Evolutionary conservation across 2,888 invertebrate genomes (phyloP), one percentile per base, ranked within the genome.

Genomic region (Arge pagana): DNA sequence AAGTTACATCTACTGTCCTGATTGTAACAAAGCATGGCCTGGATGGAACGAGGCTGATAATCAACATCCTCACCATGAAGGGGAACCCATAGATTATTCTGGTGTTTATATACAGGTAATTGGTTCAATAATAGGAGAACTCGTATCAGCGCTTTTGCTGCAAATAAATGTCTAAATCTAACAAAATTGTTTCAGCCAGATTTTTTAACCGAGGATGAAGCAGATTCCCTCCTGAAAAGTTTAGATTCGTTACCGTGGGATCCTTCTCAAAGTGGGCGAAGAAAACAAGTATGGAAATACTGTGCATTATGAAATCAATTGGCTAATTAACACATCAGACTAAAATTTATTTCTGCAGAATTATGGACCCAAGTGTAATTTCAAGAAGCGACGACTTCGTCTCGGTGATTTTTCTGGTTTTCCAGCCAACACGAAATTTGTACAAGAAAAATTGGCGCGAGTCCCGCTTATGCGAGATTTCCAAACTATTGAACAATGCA

Each of bases 291-390:
- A 65, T 26, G 49, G 52, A 21, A 26, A 18, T 23, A 48, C 35
- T 3, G 28, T 24, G 37, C 26, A 11, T 28, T 24, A 24, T 49
- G 43, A 30, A 35, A 28, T 40, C 7, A 6, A 26, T 40, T 43
- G 11, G 10, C n/a, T 37, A 4, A n/a, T 7, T 3, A 5, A 23
- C 3, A 11, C 3, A 35, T 3, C 11, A 16, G 5, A 26, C 24
- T 15, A 2, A 45, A 26, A 18, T 23, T 43, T 36, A 11, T 43
- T 35, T 58, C 55, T 58, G 33, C 70, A 86, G 84, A 99, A 99
- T 77, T 98, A 87, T 77, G 99, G 99, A 1, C 99, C 99, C 0
- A 97, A 96, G 79, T 95, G 96, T 7, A 99, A 99, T 78, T 99
- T 99, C 74, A 98, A 96, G 72, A 94, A 93, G 76, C 86, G 85